phyloP scores from a whole-genome alignment of 2,797 vertebrate genomes.

The Melanotaenia parkinsoni region DNA sequence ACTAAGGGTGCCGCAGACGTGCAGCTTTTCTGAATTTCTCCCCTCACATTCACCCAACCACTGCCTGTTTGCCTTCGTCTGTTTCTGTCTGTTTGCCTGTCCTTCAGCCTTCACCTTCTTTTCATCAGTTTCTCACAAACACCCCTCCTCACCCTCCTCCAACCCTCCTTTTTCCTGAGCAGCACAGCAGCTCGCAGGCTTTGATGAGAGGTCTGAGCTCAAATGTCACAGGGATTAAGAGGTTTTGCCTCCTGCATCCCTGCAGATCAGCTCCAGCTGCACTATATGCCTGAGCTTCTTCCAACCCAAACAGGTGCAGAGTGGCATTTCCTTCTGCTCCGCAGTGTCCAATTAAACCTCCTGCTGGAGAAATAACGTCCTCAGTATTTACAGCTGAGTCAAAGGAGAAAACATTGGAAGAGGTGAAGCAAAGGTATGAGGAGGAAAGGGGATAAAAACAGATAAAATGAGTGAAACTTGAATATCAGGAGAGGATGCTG shows the following conservation, averaged over 20 bases:
- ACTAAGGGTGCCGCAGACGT: not conserved
- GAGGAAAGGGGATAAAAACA: slow-evolving; percentile 7
- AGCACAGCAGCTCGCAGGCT: slow-evolving; percentile 54
- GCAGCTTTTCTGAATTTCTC: slow-evolving; percentile 11
- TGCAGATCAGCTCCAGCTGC: slow-evolving; percentile 55
- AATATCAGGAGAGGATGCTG: no score
- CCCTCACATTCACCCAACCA: slow-evolving; percentile 24
- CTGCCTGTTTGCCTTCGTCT: slow-evolving; percentile 30
- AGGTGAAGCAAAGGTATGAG: slow-evolving; percentile 7
- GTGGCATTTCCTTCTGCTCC: slow-evolving; percentile 52
- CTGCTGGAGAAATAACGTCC: slow-evolving; percentile 43
- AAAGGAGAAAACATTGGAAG: slow-evolving; percentile 27
- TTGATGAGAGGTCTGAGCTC: slow-evolving; percentile 64
- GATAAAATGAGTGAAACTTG: slow-evolving; percentile 3
- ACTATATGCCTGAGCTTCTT: slow-evolving; percentile 40
- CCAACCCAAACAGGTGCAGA: slow-evolving; percentile 53
- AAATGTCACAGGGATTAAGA: slow-evolving; percentile 76
- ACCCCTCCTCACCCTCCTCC: slow-evolving; percentile 19
- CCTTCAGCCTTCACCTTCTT: slow-evolving; percentile 36
- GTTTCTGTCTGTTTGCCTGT: slow-evolving; percentile 1
- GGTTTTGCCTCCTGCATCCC: slow-evolving; percentile 65
- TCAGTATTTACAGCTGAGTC: slow-evolving; percentile 51
- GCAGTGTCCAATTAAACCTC: slow-evolving; percentile 50
- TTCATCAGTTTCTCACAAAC: slow-evolving; percentile 25
- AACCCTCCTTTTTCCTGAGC: slow-evolving; percentile 21